These are phyloP conservation scores for Heteronetta atricapilla DNA, from an alignment of 2,113 vertebrate genomes.

Conservation along the genomic window DNA sequence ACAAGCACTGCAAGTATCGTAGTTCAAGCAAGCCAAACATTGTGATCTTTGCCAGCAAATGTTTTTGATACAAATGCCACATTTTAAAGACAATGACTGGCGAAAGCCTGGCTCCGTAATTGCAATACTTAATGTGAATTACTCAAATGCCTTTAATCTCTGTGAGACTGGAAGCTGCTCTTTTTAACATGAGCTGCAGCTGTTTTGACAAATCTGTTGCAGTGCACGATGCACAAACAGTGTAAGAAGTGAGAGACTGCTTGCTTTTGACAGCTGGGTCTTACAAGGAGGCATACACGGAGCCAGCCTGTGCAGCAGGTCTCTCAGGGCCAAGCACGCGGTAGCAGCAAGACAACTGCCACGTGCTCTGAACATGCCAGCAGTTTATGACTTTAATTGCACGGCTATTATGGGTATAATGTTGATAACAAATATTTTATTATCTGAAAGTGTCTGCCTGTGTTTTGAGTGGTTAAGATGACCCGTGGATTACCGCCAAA, in stretches of 20 bases:
- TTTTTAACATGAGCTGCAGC: neutral
- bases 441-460: neutral
- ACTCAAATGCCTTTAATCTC: neutral
- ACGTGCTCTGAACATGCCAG: neutral
- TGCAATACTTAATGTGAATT: neutral
- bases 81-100: neutral
- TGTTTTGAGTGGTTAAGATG: neutral
- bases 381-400: neutral
- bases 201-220: neutral
- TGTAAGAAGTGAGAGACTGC: neutral
- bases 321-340: fast-evolving
- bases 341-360: neutral
- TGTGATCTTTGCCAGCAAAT: neutral
- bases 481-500: neutral
- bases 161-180: neutral
- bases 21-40: neutral
- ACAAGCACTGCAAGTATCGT: neutral
- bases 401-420: neutral
- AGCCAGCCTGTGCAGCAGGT: neutral
- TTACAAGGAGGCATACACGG: fast-evolving
- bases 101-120: neutral
- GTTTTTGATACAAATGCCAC: neutral
- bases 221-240: neutral
- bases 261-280: neutral
- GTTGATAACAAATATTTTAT: neutral